phyloP scores from a whole-genome alignment of 2,797 vertebrate genomes.

The Rhinella marina region DNA sequence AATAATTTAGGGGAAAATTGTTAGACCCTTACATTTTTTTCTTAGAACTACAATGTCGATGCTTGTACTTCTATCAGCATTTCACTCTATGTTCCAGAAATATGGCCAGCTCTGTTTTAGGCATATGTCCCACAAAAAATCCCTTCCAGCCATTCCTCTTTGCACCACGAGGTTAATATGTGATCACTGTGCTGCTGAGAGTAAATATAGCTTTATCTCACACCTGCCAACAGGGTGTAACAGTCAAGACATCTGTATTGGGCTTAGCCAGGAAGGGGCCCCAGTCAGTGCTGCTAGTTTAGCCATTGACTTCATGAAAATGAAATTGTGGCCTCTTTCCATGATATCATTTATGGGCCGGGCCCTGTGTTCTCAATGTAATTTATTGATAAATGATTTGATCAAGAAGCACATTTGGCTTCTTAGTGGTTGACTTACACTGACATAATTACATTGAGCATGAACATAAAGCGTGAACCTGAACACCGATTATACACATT shows the following conservation, averaged over 20 bases:
- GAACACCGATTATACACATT: background rate
- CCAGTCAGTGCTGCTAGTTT: slow-evolving; percentile 21
- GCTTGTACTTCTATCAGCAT: background rate
- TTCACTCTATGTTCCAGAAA: background rate
- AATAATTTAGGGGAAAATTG: background rate
- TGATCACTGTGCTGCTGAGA: slow-evolving; percentile 31
- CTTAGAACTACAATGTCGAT: background rate
- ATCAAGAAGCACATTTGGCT: slow-evolving; percentile 39
- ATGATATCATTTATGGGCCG: slow-evolving; percentile 40
- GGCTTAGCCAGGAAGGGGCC: slow-evolving; percentile 47
- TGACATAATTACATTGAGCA: slow-evolving; percentile 11
- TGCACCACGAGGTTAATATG: slow-evolving; percentile 38
- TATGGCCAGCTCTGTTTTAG: background rate
- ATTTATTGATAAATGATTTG: slow-evolving; percentile 43
- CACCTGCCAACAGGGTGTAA: slow-evolving; percentile 49
- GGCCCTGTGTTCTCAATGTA: slow-evolving; percentile 14
- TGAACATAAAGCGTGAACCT: background rate
- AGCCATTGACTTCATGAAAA: slow-evolving; percentile 38
- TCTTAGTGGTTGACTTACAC: background rate
- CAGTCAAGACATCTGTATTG: slow-evolving; percentile 39
- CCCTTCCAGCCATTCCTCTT: background rate
- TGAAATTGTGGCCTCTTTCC: slow-evolving; percentile 38
- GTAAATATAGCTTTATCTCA: slow-evolving; percentile 19
- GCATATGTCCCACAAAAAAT: background rate
- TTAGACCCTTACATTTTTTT: background rate